Evolutionary conservation across 53 echinoderm and acorn worm species (phyloP).

Genomic region (Luidia sarsii): DNA sequence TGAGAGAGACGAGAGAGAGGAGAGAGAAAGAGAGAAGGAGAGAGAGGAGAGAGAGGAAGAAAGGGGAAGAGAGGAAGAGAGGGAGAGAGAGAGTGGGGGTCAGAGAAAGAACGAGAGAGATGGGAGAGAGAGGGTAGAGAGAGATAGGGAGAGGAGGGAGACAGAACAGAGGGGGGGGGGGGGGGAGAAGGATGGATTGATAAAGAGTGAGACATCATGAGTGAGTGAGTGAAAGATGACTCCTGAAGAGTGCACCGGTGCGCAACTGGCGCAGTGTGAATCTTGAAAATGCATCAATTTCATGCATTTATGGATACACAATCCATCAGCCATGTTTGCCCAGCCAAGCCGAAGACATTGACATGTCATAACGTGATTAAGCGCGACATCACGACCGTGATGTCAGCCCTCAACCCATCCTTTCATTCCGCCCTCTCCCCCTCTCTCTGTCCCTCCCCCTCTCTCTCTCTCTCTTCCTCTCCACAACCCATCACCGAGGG

Average conservation of each 20-base stretch:
- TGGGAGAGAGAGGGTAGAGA: neutral
- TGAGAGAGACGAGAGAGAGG: neutral
- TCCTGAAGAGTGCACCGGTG: constrained; percentile 23
- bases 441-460: too few relatives aligned
- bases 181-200: neutral
- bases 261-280: constrained; percentile 31
- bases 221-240: neutral
- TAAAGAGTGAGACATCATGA: neutral
- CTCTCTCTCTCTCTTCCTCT: too few relatives aligned
- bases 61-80: too few relatives aligned
- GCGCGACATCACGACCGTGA: constrained; percentile 56
- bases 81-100: neutral
- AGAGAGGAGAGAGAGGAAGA: too few relatives aligned
- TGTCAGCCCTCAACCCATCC: constrained; percentile 27
- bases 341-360: constrained; percentile 50
- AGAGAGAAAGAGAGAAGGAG: neutral
- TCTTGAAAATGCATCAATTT: constrained; percentile 62
- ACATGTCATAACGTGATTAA: constrained; percentile 71
- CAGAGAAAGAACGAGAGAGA: neutral
- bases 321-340: constrained; percentile 55
- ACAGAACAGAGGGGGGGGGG: neutral
- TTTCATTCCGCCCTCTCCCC: too few relatives aligned
- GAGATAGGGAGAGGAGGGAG: neutral
- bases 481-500: constrained; percentile 25
- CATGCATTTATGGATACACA: constrained; percentile 68